phyloP scores from a whole-genome alignment of 2,113 vertebrate genomes.

The Polypterus senegalus region DNA sequence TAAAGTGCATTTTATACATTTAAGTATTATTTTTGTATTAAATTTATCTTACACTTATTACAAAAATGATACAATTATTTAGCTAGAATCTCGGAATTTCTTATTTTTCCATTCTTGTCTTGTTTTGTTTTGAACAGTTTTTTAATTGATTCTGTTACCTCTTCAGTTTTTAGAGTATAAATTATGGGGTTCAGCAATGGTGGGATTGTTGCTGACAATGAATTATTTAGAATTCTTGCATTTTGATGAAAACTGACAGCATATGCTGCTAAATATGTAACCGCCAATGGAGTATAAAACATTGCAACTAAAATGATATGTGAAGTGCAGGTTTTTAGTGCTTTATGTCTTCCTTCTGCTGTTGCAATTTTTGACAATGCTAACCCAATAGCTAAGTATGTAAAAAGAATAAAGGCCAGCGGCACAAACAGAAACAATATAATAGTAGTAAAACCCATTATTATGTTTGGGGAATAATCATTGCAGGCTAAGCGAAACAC shows the following conservation, averaged over 20 bases:
- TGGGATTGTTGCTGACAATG: constrained; percentile 19
- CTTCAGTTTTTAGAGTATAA: constrained; percentile 38
- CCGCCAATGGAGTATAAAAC: constrained; percentile 17
- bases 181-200: constrained; percentile 35
- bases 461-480: constrained; percentile 17
- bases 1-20: no score
- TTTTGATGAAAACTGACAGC: constrained; percentile 5
- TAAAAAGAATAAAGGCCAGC: constrained; percentile 12
- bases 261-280: constrained; percentile 10
- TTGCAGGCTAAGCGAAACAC: constrained; percentile 31
- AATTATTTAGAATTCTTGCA: constrained; percentile 14
- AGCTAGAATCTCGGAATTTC: no score
- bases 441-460: neutral
- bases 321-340: constrained; percentile 20
- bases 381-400: constrained; percentile 14
- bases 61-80: no score
- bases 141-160: constrained; percentile 25
- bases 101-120: no score
- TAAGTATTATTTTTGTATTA: no score
- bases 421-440: constrained; percentile 7
- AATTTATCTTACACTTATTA: no score
- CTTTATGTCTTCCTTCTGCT: constrained; percentile 12
- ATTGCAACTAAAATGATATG: constrained; percentile 20
- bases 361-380: constrained; percentile 15
- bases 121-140: constrained; percentile 16